Evolutionary conservation across 2,113 vertebrate species (phyloP).

Genomic region (Epinephelus cyanopodus): DNA sequence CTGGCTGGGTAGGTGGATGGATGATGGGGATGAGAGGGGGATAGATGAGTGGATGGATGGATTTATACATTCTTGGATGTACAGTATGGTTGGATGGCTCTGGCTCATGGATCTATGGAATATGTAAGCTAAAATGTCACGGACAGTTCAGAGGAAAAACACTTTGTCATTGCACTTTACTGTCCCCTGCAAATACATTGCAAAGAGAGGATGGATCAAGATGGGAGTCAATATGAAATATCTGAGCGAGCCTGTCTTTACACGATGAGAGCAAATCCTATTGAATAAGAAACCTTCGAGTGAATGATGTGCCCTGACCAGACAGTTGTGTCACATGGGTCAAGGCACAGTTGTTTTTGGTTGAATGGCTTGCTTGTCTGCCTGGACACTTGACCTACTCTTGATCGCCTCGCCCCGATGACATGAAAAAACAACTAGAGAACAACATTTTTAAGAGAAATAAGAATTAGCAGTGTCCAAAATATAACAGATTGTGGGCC

Average conservation of each 20-base stretch:
- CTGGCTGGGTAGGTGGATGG: not conserved
- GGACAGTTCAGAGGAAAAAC: not conserved
- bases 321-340: conserved; percentile 29
- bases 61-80: not conserved
- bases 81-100: conserved; percentile 14
- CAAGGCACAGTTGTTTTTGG: conserved; percentile 16
- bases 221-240: not conserved
- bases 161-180: not conserved
- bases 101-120: not conserved
- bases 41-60: not conserved
- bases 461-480: too few relatives aligned
- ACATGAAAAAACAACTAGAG: not conserved
- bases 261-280: not conserved
- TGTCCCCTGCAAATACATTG: not conserved
- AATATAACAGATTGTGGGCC: not conserved
- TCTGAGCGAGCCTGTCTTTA: not conserved
- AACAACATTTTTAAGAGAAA: not conserved
- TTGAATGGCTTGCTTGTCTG: conserved; percentile 11
- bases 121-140: conserved; percentile 10
- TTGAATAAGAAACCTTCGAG: conserved; percentile 9
- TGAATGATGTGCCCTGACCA: conserved; percentile 1
- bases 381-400: not conserved
- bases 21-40: not conserved
- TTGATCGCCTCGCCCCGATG: not conserved
- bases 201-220: not conserved